These are phyloP conservation scores for Euphydryas editha DNA, from an alignment of 2,888 invertebrate genomes.

Conservation along the genomic window DNA sequence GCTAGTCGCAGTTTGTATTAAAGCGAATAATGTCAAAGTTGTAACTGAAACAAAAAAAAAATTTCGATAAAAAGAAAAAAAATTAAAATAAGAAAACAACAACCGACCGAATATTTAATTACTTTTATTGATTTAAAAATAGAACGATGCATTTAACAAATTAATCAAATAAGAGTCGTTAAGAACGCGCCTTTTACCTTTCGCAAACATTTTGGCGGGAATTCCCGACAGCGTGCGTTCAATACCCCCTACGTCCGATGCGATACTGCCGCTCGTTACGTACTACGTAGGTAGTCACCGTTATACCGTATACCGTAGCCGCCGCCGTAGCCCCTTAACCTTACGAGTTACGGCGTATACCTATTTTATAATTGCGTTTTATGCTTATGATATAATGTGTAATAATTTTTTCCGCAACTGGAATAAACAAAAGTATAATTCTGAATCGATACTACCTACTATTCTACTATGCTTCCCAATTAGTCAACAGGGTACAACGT, in stretches of 20 bases:
- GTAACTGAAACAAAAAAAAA: constrained; percentile 66
- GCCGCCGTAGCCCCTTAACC: neutral
- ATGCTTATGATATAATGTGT: too few relatives aligned
- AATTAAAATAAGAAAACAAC: neutral
- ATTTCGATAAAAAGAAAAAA: constrained; percentile 23
- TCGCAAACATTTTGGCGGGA: constrained; percentile 71
- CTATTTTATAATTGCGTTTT: too few relatives aligned
- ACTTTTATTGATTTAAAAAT: neutral
- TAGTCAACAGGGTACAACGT: too few relatives aligned
- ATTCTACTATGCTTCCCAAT: too few relatives aligned
- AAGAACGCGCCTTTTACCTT: constrained; percentile 53
- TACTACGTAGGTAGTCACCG: too few relatives aligned
- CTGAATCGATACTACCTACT: too few relatives aligned
- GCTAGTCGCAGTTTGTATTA: constrained; percentile 60
- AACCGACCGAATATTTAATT: neutral
- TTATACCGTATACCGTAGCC: neutral
- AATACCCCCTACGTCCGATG: constrained; percentile 51
- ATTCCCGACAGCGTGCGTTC: constrained; percentile 60
- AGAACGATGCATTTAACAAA: neutral
- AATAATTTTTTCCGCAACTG: too few relatives aligned
- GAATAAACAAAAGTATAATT: too few relatives aligned
- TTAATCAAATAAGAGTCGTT: neutral
- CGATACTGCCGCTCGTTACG: constrained; percentile 30
- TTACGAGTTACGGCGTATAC: neutral
- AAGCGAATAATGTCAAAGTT: constrained; percentile 68